Evolutionary conservation across 1,140 invertebrate genomes (phyloP), one percentile per base, ranked within the genome.

Genomic region (Caenorhabditis inopinata): DNA sequence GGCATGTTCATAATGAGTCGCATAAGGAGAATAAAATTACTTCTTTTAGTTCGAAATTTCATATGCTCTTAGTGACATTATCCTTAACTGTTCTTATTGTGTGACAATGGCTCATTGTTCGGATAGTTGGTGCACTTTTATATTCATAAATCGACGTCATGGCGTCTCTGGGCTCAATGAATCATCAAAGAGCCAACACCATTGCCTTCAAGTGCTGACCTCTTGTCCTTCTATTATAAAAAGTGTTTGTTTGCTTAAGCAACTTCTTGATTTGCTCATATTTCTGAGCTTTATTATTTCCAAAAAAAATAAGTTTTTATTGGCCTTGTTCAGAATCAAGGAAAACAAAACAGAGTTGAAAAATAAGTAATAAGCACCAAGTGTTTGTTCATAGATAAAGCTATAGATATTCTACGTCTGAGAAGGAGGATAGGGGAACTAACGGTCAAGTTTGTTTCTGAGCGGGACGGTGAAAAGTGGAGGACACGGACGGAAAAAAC

Each of bases 121-220:
- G 0, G 6, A 11, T 23, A 2, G 16, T 58, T 58, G 6, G 6
- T 25, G 21, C 21, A 21, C 49, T 51, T 3, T 25, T 6, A 51
- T 51, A 14, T 25, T 25, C 25, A 32, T 58, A 29, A 68, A 42
- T 23, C n/a, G 38, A 29, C 58, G 58, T 42, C 32, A 18, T 42
- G 58, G n/a, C 32, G 23, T 25, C 14, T 42, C 27, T 68, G n/a
- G 23, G 32, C 58, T 68, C 58, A 68, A 68, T 68, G 58, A 68
- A 21, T 68, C 58, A 68, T 68, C 58, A 68, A 27, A 68, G 58
- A 35, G 38, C 58, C 32, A 68, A 68, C 58, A 68, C n/a, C 27
- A 32, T 5, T 23, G 29, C 12, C 29, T 42, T 68, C 58, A 68
- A 68, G 58, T 68, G 32, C 58, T 68, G 58, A 68, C 58, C 58